Conservation (phyloP, 92 coral and sea anemone genomes). For the Desmophyllum pertusum region DNA sequence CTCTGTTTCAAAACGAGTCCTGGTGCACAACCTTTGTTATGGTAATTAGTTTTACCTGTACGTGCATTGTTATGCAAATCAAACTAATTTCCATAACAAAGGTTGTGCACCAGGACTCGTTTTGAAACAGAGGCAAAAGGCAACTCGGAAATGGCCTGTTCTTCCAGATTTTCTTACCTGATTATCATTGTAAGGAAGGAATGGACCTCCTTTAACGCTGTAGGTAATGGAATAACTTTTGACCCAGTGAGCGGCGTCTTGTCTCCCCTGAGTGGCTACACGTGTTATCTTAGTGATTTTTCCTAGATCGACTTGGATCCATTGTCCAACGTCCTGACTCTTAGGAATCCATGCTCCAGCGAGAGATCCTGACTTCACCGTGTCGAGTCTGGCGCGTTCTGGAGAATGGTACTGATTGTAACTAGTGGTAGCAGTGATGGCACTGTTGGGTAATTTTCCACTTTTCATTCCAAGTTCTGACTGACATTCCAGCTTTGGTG, state of each 20-base stretch:
- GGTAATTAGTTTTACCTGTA: too few species aligned
- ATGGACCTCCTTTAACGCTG: constrained; percentile 1
- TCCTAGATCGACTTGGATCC: constrained; percentile 15
- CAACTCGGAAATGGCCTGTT: too few species aligned
- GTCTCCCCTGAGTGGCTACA: constrained; percentile 14
- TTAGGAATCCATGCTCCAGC: constrained; percentile 21
- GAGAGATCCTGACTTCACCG: not conserved
- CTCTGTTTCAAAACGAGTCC: too few species aligned
- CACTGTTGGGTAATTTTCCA: constrained; percentile 2
- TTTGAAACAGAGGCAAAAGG: too few species aligned
- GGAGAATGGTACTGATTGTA: not conserved
- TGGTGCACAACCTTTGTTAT: too few species aligned
- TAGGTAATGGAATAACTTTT: constrained; percentile 5
- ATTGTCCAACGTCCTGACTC: not conserved
- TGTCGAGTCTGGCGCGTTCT: constrained; percentile 4
- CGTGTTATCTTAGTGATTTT: not conserved
- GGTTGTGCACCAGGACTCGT: too few species aligned
- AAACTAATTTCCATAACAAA: too few species aligned
- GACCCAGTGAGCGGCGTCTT: constrained; percentile 23
- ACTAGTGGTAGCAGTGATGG: not conserved
- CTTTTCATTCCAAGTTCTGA: constrained; percentile 29
- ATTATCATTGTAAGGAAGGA: constrained; percentile 4
- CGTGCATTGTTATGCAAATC: too few species aligned
- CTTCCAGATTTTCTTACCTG: constrained; percentile 19
- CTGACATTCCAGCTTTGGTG: not conserved